A percentile compares a stretch with the other conserved stretches of the same genome.
Conservation (phyloP, 2,888 invertebrate species). For the Torymus tubicola region DNA sequence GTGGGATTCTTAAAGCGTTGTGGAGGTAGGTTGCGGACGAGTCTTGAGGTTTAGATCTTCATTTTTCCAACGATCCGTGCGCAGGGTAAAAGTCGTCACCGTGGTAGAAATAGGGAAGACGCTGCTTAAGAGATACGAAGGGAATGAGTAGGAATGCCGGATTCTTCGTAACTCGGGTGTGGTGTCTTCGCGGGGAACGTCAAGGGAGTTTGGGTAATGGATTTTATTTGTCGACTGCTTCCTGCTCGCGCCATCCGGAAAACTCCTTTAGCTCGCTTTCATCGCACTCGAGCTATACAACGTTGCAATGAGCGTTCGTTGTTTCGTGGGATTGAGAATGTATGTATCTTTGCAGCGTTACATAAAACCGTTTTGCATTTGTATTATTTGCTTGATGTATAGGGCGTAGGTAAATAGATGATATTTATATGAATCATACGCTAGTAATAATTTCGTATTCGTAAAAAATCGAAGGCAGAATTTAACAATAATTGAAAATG, state of each 20-base stretch:
- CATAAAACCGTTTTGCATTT: too few species aligned
- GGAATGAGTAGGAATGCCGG: constrained; percentile 72
- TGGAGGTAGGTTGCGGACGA: constrained; percentile 29
- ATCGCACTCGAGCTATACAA: not conserved
- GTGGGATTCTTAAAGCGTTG: constrained; percentile 14
- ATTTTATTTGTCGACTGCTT: constrained; percentile 71
- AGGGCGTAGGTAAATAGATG: too few species aligned
- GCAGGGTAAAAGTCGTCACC: constrained; percentile 38
- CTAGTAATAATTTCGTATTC: too few species aligned
- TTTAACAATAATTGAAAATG: too few species aligned
- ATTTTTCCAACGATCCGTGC: constrained; percentile 46
- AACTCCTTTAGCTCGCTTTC: constrained; percentile 38
- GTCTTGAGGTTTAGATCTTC: constrained; percentile 47
- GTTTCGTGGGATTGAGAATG: not conserved
- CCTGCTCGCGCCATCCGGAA: constrained; percentile 57
- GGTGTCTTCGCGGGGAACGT: constrained; percentile 64
- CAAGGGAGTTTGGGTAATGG: constrained; percentile 71
- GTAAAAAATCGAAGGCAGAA: too few species aligned
- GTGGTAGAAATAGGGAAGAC: constrained; percentile 54
- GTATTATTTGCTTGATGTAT: too few species aligned
- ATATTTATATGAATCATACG: too few species aligned
- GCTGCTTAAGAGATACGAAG: constrained; percentile 16
- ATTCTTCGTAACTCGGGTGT: constrained; percentile 63
- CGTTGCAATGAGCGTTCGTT: not conserved
- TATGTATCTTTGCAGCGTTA: not conserved